Conservation (phyloP, 2,113 vertebrate genomes). For the Pelvicachromis taeniatus region DNA sequence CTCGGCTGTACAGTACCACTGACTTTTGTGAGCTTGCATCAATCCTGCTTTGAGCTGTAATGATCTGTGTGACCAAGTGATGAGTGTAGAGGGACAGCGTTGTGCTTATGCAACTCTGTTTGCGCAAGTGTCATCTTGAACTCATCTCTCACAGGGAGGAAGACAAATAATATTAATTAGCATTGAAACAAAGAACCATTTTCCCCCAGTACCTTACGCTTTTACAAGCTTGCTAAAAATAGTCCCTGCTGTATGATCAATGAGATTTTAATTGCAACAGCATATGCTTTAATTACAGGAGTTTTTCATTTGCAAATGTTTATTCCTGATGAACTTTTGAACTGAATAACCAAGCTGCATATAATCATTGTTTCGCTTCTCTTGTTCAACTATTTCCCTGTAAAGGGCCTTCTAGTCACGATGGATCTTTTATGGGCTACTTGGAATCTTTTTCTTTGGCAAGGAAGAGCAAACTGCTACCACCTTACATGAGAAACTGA, state of each 20-base stretch:
- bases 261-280: conserved; percentile 17
- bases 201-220: neutral
- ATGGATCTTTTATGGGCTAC: conserved; percentile 6
- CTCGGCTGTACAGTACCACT: conserved; percentile 3
- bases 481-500: neutral
- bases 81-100: conserved; percentile 13
- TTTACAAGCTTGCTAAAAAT: conserved; percentile 29
- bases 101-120: conserved; percentile 33
- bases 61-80: conserved; percentile 43
- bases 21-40: conserved; percentile 22
- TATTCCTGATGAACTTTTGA: conserved; percentile 24
- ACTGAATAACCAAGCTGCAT: neutral
- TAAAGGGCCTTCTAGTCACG: neutral
- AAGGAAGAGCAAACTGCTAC: neutral
- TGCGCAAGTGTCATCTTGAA: conserved; percentile 46
- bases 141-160: conserved; percentile 19
- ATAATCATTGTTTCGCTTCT: neutral
- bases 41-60: conserved; percentile 29
- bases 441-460: neutral
- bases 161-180: conserved; percentile 39
- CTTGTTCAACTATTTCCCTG: neutral
- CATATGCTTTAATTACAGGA: conserved; percentile 19
- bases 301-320: conserved; percentile 18
- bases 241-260: neutral
- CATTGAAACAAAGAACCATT: conserved; percentile 24